phyloP scores from a whole-genome alignment of 2,888 invertebrate genomes.

The Amblyteles armatorius region DNA sequence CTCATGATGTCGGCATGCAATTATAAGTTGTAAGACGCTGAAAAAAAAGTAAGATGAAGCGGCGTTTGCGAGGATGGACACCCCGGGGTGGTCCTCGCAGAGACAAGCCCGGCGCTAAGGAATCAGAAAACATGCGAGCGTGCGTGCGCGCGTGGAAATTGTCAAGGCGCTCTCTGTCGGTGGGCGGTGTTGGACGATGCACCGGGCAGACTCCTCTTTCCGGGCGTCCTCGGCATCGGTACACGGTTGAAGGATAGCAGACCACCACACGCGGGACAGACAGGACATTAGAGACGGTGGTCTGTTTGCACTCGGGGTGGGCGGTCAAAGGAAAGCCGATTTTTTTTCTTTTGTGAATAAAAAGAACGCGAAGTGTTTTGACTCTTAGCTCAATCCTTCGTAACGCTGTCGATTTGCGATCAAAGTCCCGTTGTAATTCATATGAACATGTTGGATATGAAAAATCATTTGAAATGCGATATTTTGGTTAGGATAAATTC shows the following conservation, averaged over 20 bases:
- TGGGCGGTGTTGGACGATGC: conserved; percentile 71
- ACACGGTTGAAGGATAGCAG: conserved; percentile 59
- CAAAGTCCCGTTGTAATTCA: not conserved
- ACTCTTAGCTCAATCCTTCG: conserved; percentile 7
- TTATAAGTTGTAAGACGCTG: conserved; percentile 1
- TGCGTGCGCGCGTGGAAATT: conserved; percentile 74
- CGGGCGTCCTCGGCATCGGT: conserved; percentile 10
- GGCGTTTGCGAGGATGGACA: conserved; percentile 11
- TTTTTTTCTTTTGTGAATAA: not conserved
- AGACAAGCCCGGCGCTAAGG: conserved; percentile 47
- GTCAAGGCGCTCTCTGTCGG: conserved; percentile 74
- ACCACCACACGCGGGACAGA: conserved; percentile 47
- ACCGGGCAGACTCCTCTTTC: conserved; percentile 37
- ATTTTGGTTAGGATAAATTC: too few species aligned
- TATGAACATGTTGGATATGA: not conserved
- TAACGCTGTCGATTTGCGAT: not conserved
- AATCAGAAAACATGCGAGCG: conserved; percentile 29
- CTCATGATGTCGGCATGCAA: conserved; percentile 1
- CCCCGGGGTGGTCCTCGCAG: conserved; percentile 46
- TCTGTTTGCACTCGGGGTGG: conserved; percentile 59
- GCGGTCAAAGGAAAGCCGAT: conserved; percentile 58
- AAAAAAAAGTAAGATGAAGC: not conserved
- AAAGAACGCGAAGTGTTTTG: conserved; percentile 35
- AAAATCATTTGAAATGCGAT: too few species aligned
- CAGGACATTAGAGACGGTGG: conserved; percentile 60